Base-by-base conservation (phyloP, 2,797 vertebrate species). In the Petrocephalus sullivani region DNA sequence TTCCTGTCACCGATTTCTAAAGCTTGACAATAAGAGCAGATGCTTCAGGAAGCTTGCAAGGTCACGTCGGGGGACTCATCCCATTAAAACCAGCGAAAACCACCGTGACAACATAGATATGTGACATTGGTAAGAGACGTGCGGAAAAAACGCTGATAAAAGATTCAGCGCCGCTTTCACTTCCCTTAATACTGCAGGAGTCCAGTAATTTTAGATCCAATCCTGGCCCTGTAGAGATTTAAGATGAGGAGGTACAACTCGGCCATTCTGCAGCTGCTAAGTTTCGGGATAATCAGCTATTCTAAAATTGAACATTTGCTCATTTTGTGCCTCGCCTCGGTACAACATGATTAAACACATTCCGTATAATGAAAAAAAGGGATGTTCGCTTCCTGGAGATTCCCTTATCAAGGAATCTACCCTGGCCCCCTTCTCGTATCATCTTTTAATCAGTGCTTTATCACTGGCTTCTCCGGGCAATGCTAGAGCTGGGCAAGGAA, bases 261-360 rank as follows among this genome's bases (percentile, higher is more conserved):
- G 21, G n/a, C 4, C 12, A 58, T 84, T 61, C 81, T 23, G 41
- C 2, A 53, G 12, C 41, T 60, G 78, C 37, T 41, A 64, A 28
- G 87, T 60, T 58, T 51, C 56, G 12, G 78, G 58, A 64, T 75
- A 46, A 46, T 57, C 37, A 41, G 41, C 87, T 16, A 82, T 51
- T 88, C 78, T 88, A 61, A 84, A 88, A 88, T 88, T 83, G 78
- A 58, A 64, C 78, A 64, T 88, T 88, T 49, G 41, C 46, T 88
- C 81, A 88, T 83, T 58, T 64, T 83, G 41, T 16, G 46, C 14
- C 14, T 56, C 75, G 4, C 64, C 87, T 84, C 9, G 64, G 57
- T 28, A 23, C 58, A 57, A 19, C 41, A 19, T 61, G 78, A 64
- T 84, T 61, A 64, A 84, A 82, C 64, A 46, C 21, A 19, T 64